A percentile compares a stretch with the other conserved stretches of the same genome.
These are phyloP conservation scores for Lasioglossum leucozonium DNA, from an alignment of 2,888 invertebrate genomes.

Conservation along the genomic window DNA sequence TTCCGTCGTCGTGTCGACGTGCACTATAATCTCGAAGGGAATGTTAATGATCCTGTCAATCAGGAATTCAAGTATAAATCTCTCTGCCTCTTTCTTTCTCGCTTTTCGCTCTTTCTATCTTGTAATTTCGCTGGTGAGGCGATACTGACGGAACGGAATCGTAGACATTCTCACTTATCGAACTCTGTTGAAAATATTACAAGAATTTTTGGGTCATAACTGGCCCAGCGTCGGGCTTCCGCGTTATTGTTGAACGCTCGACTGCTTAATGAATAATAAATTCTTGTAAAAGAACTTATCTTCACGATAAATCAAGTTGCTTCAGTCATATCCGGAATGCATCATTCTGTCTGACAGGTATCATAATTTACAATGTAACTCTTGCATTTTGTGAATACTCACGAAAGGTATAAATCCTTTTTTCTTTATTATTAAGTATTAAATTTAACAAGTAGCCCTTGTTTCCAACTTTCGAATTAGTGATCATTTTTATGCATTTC, in stretches of 20 bases:
- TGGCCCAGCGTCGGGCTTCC: neutral
- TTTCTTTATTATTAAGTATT: neutral
- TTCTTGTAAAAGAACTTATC: neutral
- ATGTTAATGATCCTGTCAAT: constrained; percentile 22
- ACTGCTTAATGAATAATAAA: neutral
- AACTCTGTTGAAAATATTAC: neutral
- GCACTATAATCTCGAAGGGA: constrained; percentile 14
- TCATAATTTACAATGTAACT: neutral
- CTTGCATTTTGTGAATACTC: too few species aligned
- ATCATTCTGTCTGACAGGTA: too few species aligned
- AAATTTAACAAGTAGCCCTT: too few species aligned
- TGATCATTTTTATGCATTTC: neutral
- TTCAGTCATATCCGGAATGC: too few species aligned
- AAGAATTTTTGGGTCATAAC: neutral
- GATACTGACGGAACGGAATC: neutral
- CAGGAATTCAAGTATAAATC: neutral
- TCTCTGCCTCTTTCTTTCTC: neutral
- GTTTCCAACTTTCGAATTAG: neutral
- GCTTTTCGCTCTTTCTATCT: neutral
- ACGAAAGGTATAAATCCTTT: neutral
- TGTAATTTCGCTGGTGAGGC: neutral
- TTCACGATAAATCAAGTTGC: neutral
- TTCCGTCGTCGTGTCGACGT: neutral
- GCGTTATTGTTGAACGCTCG: neutral
- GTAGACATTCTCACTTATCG: neutral